Evolutionary conservation across 2,888 invertebrate genomes (phyloP).

Genomic region (Meiosimyza platycephala): DNA sequence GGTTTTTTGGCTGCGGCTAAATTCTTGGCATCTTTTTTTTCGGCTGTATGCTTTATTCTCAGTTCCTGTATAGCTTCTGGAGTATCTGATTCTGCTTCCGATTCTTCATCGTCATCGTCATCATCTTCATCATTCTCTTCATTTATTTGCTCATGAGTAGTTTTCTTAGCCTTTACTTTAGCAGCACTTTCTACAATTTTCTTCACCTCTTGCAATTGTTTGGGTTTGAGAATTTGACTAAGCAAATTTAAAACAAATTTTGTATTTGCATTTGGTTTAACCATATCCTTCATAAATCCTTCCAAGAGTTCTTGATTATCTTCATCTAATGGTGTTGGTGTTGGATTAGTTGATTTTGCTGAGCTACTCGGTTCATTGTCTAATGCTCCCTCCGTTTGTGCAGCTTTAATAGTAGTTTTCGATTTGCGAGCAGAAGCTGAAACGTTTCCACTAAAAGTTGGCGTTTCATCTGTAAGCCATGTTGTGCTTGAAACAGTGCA

Average conservation of each 20-base stretch:
- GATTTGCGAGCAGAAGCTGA: background rate
- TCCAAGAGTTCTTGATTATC: conserved; percentile 51
- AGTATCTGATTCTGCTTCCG: conserved; percentile 14
- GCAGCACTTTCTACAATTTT: conserved; percentile 46
- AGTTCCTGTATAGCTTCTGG: background rate
- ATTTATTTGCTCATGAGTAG: background rate
- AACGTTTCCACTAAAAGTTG: conserved; percentile 3
- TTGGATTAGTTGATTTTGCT: conserved; percentile 38
- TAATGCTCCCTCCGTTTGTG: conserved; percentile 19
- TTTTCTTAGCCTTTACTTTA: conserved; percentile 27
- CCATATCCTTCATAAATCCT: conserved; percentile 52
- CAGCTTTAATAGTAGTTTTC: background rate
- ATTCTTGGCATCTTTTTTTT: background rate
- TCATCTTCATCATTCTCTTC: conserved; percentile 17
- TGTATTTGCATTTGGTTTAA: conserved; percentile 51
- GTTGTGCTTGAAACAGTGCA: conserved; percentile 53
- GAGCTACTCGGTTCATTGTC: conserved; percentile 49
- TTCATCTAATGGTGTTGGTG: conserved; percentile 40
- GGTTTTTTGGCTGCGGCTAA: background rate
- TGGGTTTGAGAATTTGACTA: conserved; percentile 53
- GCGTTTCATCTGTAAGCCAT: conserved; percentile 29
- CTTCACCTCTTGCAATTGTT: conserved; percentile 53
- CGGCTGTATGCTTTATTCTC: background rate
- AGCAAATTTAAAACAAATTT: conserved; percentile 50
- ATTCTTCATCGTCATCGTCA: background rate